Evolutionary conservation across 2,113 vertebrate genomes (phyloP).

Genomic region (Pyrgilauda ruficollis): DNA sequence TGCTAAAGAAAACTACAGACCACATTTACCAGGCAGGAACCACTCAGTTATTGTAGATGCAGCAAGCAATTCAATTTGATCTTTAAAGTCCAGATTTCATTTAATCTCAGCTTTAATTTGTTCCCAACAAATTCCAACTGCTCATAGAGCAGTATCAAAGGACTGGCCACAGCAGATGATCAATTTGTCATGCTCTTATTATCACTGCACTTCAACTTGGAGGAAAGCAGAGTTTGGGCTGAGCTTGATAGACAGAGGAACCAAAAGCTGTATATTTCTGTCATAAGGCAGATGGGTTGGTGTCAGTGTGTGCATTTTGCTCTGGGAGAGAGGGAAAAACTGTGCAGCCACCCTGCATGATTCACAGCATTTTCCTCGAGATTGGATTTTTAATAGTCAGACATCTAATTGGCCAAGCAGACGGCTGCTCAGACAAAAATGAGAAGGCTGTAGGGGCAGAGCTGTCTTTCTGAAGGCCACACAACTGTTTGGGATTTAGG

Average conservation of each 20-base stretch:
- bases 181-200: slow-evolving; percentile 12
- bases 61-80: not conserved
- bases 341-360: not conserved
- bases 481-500: not conserved
- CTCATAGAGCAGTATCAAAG: not conserved
- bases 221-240: not conserved
- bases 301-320: not conserved
- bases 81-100: slow-evolving; percentile 6
- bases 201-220: not conserved
- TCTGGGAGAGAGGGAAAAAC: not conserved
- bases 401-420: slow-evolving; percentile 9
- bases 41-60: not conserved
- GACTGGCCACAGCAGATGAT: slow-evolving; percentile 33
- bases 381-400: slow-evolving; percentile 23
- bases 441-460: not conserved
- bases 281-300: not conserved
- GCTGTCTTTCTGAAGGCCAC: slow-evolving; percentile 7
- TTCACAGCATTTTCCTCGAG: not conserved
- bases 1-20: not conserved
- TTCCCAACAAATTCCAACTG: slow-evolving; percentile 1
- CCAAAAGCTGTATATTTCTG: not conserved
- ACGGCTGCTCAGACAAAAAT: not conserved
- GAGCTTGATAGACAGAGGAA: not conserved
- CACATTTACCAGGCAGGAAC: not conserved
- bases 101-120: slow-evolving; percentile 13